phyloP scores from a whole-genome alignment of 1,140 invertebrate genomes.

The Anoplolepis gracilipes region DNA sequence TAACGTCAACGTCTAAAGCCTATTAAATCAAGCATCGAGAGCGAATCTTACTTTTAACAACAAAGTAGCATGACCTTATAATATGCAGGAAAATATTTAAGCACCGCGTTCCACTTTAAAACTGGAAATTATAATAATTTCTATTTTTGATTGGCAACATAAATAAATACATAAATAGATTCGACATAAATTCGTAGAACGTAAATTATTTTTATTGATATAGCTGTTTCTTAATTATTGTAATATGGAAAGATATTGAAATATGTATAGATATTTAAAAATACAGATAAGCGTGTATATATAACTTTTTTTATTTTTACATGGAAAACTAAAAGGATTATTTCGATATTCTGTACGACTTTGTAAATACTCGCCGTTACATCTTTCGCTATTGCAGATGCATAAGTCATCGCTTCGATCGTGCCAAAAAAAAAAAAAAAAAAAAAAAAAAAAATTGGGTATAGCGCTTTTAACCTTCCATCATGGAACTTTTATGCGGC shows the following conservation, averaged over 20 bases:
- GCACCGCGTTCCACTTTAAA: background rate
- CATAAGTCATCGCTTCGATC: constrained; percentile 16
- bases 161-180: background rate
- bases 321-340: background rate
- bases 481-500: constrained; percentile 51
- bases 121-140: background rate
- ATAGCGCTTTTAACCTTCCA: constrained; percentile 48
- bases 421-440: background rate
- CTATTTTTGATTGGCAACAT: background rate
- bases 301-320: background rate
- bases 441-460: constrained; percentile 15
- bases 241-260: background rate
- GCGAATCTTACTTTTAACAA: background rate
- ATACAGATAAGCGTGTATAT: no score
- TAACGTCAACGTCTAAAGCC: constrained; percentile 61
- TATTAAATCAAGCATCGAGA: constrained; percentile 37
- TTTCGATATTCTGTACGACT: background rate
- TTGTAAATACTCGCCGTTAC: constrained; percentile 10
- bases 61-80: background rate
- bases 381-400: background rate
- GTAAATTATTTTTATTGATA: background rate
- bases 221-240: no score
- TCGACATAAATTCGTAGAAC: background rate
- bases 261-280: no score
- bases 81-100: background rate